Evolutionary conservation across 2,113 vertebrate genomes (phyloP), one percentile per base, ranked within the genome.

Genomic region (Eira barbara): DNA sequence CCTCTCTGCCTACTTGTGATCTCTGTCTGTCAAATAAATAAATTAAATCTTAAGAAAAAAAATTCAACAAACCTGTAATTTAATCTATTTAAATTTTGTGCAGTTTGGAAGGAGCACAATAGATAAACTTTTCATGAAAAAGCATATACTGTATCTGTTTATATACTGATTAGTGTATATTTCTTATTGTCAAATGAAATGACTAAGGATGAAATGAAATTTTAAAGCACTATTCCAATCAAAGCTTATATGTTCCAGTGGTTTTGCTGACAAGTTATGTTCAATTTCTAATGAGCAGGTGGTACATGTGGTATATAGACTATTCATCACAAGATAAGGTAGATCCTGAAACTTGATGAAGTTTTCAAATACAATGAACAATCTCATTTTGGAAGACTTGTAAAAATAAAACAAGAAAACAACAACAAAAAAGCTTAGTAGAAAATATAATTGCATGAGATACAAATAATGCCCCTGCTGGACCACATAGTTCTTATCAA

Each of bases 181-280:
- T 82, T 94, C 10, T 80, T n/a, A 79, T 79, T 85, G 71, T 73
- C 82, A 78, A 95, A 81, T 89, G 2, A 42, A 96, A 94, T 57
- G 27, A 91, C 15, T 59, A 27, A 90, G 36, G 1, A 81, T 92
- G 11, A 71, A 81, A 86, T 86, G 96, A 93, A 78, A 87, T 87
- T 94, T 90, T 90, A 61, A 95, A 65, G 31, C 20, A 86, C 27
- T 92, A 78, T 96, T 71, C 34, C 25, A 91, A 94, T 89, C 36
- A 93, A 71, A 93, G 52, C 81, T 86, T 95, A 29, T 87, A 73
- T 34, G 8, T 71, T n/a, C 36, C 9, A 76, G 80, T 81, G 36
- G 76, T 88, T 76, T 93, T 93, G 63, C 39, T 88, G 52, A 93
- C 11, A 90, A 83, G 63, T 87, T 90, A 81, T 76, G 34, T 20